Evolutionary conservation across 2,888 invertebrate genomes (phyloP).

Genomic region (Melangyna quadrimaculata): DNA sequence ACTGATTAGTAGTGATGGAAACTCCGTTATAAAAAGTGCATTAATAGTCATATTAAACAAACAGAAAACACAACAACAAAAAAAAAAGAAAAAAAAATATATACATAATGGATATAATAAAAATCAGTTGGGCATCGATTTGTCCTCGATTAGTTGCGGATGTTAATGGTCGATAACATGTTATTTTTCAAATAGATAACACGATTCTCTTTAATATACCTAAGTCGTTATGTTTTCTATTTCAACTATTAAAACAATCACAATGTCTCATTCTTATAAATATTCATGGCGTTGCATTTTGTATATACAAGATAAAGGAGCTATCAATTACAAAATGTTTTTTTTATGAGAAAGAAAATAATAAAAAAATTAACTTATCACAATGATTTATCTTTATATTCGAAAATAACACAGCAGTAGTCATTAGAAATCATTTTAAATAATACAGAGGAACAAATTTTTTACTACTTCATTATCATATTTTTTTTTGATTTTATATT

Average conservation of each 20-base stretch:
- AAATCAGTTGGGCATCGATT: conserved; percentile 56
- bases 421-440: conserved; percentile 12
- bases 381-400: conserved; percentile 54
- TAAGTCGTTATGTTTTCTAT: conserved; percentile 22
- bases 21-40: conserved; percentile 50
- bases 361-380: conserved; percentile 54
- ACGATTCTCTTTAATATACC: conserved; percentile 18
- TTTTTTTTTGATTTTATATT: conserved; percentile 14
- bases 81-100: background rate
- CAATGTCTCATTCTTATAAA: conserved; percentile 31
- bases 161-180: conserved; percentile 56
- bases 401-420: conserved; percentile 37
- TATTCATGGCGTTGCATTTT: conserved; percentile 37
- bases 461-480: conserved; percentile 35
- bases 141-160: conserved; percentile 69
- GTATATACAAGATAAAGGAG: conserved; percentile 13
- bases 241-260: conserved; percentile 26
- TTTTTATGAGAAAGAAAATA: conserved; percentile 21
- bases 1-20: conserved; percentile 56
- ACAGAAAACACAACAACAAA: background rate
- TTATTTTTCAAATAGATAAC: conserved; percentile 30
- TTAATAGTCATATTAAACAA: conserved; percentile 21
- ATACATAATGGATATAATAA: conserved; percentile 31
- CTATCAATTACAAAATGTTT: conserved; percentile 41
- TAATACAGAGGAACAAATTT: conserved; percentile 27